Evolutionary conservation across 2,888 invertebrate species (phyloP).

Genomic region (Aquatica leii): DNA sequence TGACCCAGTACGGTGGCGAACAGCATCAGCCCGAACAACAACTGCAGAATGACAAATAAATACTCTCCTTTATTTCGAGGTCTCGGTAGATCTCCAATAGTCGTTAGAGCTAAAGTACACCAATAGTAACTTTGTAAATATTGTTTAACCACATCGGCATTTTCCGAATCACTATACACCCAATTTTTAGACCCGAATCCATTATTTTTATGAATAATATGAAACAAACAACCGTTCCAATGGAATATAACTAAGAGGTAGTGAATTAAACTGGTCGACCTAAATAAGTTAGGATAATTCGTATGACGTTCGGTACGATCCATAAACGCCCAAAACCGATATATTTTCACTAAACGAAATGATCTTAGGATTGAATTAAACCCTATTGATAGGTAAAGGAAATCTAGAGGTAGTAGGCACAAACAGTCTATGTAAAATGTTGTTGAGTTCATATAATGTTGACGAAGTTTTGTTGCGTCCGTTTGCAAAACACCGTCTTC

Average conservation of each 20-base stretch:
- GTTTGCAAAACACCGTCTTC: constrained; percentile 98
- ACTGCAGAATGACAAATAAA: constrained; percentile 93
- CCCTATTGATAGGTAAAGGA: constrained; percentile 96
- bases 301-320: constrained; percentile 98
- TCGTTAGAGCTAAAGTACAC: constrained; percentile 96
- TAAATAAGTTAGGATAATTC: constrained; percentile 96
- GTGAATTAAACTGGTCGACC: constrained; percentile 91
- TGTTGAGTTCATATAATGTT: constrained; percentile 95
- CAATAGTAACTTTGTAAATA: constrained; percentile 98
- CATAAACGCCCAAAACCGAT: constrained; percentile 98
- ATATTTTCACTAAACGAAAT: constrained; percentile 96
- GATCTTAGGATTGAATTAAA: constrained; percentile 95
- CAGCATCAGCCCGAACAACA: constrained; percentile 91
- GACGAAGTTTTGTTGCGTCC: constrained; percentile 89
- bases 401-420: constrained; percentile 96
- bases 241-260: constrained; percentile 98
- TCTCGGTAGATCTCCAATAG: constrained; percentile 91
- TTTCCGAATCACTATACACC: constrained; percentile 86
- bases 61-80: constrained; percentile 95
- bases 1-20: constrained; percentile 97
- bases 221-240: constrained; percentile 99
- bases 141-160: constrained; percentile 89
- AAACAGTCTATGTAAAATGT: constrained; percentile 99
- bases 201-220: constrained; percentile 95
- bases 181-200: constrained; percentile 93